phyloP scores from a whole-genome alignment of 2,113 vertebrate genomes.

The Azemiops feae region DNA sequence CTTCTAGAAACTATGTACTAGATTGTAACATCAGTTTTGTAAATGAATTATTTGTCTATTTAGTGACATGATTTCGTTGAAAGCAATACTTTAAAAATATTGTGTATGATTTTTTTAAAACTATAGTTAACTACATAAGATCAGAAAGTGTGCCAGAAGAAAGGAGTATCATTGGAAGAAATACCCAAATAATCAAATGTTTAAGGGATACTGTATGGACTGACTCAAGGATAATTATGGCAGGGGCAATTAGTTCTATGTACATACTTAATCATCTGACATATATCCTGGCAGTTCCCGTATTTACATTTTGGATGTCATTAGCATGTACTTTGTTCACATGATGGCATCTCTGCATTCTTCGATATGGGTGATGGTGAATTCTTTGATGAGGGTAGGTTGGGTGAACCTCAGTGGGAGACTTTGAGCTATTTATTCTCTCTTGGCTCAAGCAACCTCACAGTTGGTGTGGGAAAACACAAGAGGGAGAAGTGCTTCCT shows the following conservation, averaged over 20 bases:
- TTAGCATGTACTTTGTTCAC: neutral
- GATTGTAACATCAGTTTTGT: neutral
- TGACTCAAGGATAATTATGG: neutral
- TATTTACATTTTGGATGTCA: neutral
- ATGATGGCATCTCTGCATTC: neutral
- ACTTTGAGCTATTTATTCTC: too few relatives aligned
- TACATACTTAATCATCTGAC: neutral
- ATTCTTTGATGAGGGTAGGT: neutral
- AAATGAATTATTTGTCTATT: neutral
- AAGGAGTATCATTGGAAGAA: neutral
- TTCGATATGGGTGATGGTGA: neutral
- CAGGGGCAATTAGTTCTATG: neutral
- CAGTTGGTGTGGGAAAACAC: too few relatives aligned
- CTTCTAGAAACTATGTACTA: slow-evolving; percentile 32
- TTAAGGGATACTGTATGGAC: neutral
- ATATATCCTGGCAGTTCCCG: neutral
- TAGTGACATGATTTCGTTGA: slow-evolving; percentile 7
- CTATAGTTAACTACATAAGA: neutral
- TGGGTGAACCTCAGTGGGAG: neutral
- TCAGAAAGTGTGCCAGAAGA: neutral
- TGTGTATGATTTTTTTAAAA: too few relatives aligned
- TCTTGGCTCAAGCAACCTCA: neutral
- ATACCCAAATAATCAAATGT: neutral
- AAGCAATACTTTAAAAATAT: neutral
- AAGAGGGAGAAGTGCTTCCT: too few relatives aligned